Conservation (phyloP, 2,888 invertebrate species). For the Netelia virgata region DNA sequence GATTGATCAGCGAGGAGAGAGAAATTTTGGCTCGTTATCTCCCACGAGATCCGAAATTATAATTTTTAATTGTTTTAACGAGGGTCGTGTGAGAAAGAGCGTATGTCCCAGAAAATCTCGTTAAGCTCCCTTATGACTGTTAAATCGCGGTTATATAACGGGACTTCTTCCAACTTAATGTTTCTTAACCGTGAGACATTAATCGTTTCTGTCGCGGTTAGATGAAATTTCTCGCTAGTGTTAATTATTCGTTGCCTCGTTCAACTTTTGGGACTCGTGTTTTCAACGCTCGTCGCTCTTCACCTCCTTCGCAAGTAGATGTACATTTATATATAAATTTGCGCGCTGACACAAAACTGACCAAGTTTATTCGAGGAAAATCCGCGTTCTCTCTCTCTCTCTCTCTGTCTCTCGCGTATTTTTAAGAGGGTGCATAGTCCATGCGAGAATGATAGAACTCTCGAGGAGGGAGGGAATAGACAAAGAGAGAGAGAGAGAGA, state of each 20-base stretch:
- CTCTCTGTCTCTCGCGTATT: neutral
- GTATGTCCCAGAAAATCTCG: no score
- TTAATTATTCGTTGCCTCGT: constrained; percentile 47
- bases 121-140: neutral
- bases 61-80: no score
- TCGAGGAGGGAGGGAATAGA: neutral
- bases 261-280: constrained; percentile 12
- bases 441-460: neutral
- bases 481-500: neutral
- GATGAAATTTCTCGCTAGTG: constrained; percentile 36
- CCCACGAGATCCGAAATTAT: no score
- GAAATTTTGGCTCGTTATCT: no score
- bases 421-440: neutral
- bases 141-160: neutral
- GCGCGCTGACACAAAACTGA: neutral
- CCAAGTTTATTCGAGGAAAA: constrained; percentile 45
- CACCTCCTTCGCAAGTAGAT: neutral
- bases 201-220: constrained; percentile 27
- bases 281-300: neutral
- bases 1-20: no score
- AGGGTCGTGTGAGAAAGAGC: no score
- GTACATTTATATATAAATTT: neutral
- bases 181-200: constrained; percentile 28
- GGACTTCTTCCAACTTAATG: neutral
- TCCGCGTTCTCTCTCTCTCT: constrained; percentile 3